Base-by-base conservation (phyloP, 2,797 vertebrate species). In the Chelidonichthys spinosus region DNA sequence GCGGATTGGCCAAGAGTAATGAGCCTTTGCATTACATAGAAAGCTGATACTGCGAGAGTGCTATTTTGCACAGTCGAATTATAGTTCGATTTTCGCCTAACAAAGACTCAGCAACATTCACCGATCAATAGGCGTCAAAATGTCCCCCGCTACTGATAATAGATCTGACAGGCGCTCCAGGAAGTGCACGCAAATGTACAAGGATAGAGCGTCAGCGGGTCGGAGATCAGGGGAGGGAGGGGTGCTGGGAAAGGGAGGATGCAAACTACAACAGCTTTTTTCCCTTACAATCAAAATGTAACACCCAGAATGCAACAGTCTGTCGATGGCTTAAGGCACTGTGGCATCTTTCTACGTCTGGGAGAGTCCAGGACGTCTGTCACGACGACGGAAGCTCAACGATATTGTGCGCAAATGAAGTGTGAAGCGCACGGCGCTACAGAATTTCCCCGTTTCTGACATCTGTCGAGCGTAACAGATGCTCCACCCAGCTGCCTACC, bases 51-150 rank as follows among this genome's bases (percentile, higher is more conserved):
- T 67, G 73, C 58, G 6, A 50, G 63, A 66, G 62, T n/a, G 47
- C 78, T 75, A 69, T 78, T 90, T 77, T 88, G 71, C 73, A 55
- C 77, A 82, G 72, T 81, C 75, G 84, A 85, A 87, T 81, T 79
- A 74, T 66, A 71, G 73, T 86, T 90, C 59, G 82, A 91, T 91
- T 90, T 91, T 63, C 66, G 83, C 79, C 85, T 72, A 81, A 86
- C 81, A 88, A 86, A 88, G 83, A 84, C 65, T 85, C 84, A 74
- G 83, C 82, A 81, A 88, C 79, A 67, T 80, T 84, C 79, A 11
- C 42, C 70, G 44, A 84, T 92, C 89, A 62, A 90, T 86, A 80
- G 17, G 70, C 82, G 81, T 90, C 89, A 85, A 87, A 86, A 86
- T 61, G 80, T 70, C 75, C 81, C 68, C 47, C 4, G 44, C 66